Percentiles rank a stretch among this genome's conserved stretches.
These are phyloP conservation scores for Lamproptera curius DNA, from an alignment of 2,888 invertebrate species.

Conservation along the genomic window DNA sequence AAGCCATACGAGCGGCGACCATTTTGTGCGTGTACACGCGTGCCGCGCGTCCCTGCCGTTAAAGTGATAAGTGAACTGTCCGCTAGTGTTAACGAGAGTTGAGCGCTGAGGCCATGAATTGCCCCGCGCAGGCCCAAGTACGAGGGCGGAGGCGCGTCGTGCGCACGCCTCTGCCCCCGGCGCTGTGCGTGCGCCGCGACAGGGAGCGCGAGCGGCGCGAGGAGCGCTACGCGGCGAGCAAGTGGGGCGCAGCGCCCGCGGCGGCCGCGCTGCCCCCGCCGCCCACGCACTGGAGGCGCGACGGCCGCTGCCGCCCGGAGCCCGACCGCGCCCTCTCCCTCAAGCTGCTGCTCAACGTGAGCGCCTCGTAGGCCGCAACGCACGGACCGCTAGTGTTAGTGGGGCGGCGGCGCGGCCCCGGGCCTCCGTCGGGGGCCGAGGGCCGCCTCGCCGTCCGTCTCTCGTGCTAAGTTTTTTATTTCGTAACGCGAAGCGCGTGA, in stretches of 20 bases:
- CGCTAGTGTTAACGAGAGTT: slow-evolving; percentile 21
- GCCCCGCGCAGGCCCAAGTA: slow-evolving; percentile 42
- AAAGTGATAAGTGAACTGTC: slow-evolving; percentile 53
- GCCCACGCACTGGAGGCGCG: slow-evolving; percentile 85
- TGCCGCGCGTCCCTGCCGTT: slow-evolving; percentile 44
- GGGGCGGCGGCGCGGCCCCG: slow-evolving; percentile 45
- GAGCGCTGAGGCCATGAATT: slow-evolving; percentile 41
- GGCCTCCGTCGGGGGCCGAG: slow-evolving; percentile 29
- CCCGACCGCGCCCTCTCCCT: slow-evolving; percentile 79
- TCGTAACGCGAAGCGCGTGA: slow-evolving; percentile 55
- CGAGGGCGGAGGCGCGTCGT: slow-evolving; percentile 46
- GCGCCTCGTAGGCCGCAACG: slow-evolving; percentile 47
- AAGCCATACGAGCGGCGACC: slow-evolving; percentile 48
- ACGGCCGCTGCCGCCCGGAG: slow-evolving; percentile 67
- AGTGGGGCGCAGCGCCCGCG: slow-evolving; percentile 89
- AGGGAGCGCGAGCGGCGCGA: slow-evolving; percentile 39
- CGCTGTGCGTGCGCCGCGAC: slow-evolving; percentile 33
- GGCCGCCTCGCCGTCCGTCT: slow-evolving; percentile 51
- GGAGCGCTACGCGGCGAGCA: slow-evolving; percentile 83
- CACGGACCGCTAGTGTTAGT: slow-evolving; percentile 63
- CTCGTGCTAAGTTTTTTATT: slow-evolving; percentile 72
- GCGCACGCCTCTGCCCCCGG: slow-evolving; percentile 42
- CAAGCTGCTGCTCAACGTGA: slow-evolving; percentile 81
- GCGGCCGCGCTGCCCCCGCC: slow-evolving; percentile 88
- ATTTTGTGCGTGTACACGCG: slow-evolving; percentile 51